A percentile compares a stretch with the other conserved stretches of the same genome.
phyloP scores from a whole-genome alignment of 2,113 vertebrate genomes.

The Cinclus mexicanus region DNA sequence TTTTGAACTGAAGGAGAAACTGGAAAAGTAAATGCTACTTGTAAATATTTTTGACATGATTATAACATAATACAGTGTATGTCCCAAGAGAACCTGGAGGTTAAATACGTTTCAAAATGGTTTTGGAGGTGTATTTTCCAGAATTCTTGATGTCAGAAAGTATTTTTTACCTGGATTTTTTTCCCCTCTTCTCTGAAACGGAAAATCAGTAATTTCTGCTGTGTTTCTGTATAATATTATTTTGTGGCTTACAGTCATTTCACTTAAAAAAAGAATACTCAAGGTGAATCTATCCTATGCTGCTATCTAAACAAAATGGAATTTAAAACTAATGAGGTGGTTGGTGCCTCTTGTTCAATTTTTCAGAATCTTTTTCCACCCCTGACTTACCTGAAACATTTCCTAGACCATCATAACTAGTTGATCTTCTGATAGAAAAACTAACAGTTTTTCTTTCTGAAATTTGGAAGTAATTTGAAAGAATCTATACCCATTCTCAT shows the following conservation, averaged over 20 bases:
- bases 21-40: conserved; percentile 1
- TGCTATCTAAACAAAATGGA: not conserved
- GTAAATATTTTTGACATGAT: not conserved
- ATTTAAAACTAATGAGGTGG: not conserved
- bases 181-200: not conserved
- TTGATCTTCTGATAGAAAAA: not conserved
- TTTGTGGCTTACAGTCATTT: not conserved
- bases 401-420: not conserved
- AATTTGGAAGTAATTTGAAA: not conserved
- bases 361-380: not conserved
- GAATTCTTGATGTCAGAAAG: not conserved
- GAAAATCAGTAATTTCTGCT: not conserved
- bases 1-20: conserved; percentile 3
- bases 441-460: not conserved
- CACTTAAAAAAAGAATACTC: not conserved
- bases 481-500: not conserved
- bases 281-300: not conserved
- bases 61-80: not conserved
- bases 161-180: not conserved
- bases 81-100: not conserved
- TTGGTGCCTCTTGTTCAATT: not conserved
- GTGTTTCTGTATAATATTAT: not conserved
- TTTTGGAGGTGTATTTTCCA: not conserved
- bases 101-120: not conserved
- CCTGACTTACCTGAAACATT: not conserved